Conservation (phyloP, 2,797 vertebrate genomes). For the Spinus pinus region DNA sequence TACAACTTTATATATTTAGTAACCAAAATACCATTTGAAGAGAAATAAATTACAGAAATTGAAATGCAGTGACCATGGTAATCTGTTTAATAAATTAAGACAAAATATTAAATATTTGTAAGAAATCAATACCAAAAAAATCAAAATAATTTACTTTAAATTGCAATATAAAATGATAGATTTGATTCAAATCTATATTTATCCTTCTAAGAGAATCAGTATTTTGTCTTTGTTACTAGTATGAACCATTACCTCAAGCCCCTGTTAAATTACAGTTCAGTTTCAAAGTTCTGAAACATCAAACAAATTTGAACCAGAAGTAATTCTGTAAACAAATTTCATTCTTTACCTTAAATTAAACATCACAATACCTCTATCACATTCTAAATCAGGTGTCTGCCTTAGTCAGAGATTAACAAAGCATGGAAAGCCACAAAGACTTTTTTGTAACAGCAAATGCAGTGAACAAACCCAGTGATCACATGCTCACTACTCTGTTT, state of each 20-base stretch:
- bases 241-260: background rate
- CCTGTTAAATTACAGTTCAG: background rate
- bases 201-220: background rate
- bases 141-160: background rate
- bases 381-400: background rate
- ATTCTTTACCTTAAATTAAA: background rate
- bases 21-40: background rate
- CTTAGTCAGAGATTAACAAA: background rate
- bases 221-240: background rate
- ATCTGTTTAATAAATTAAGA: background rate
- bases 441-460: background rate
- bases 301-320: background rate
- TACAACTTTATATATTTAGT: background rate
- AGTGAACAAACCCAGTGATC: background rate
- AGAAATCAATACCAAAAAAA: background rate
- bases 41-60: constrained; percentile 21
- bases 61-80: background rate
- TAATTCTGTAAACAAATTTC: background rate
- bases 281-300: background rate
- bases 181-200: background rate
- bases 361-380: background rate
- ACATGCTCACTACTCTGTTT: background rate
- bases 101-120: background rate
- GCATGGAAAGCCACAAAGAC: background rate
- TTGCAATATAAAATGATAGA: background rate